Evolutionary conservation across 2,113 vertebrate species (phyloP), one percentile per base, ranked within the genome.

Genomic region (Odontesthes bonariensis): DNA sequence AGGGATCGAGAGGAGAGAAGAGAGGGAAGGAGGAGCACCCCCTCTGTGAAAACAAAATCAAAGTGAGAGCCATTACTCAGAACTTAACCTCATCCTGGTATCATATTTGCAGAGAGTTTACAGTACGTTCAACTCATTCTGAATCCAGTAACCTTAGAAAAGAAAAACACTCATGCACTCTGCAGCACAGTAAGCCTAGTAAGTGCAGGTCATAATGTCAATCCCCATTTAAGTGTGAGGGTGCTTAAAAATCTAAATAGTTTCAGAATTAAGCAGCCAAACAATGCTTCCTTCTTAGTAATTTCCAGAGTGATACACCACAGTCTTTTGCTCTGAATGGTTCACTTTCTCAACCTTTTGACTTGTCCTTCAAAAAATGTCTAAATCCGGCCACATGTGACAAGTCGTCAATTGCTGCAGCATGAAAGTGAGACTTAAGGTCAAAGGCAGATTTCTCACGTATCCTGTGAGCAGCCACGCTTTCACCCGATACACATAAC

Each of bases 401-500:
- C 79, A 80, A 67, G 71, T 32, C 11, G 13, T 66, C 81, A 69
- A 77, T 74, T 59, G 73, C 69, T 46, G 62, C 65, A 52, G 69
- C 56, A 51, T 61, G 54, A 84, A 84, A 77, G 78, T 67, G 76
- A 74, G 74, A 82, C 17, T 77, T 61, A 78, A 88, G 81, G 88
- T 89, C 86, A 83, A 64, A 77, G 67, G 52, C 32, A 33, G 74
- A 73, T 85, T 84, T 80, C 84, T 78, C 83, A 82, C 58, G 67
- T 75, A 67, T 83, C 72, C 66, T 2, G 35, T 20, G 56, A 73
- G 79, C 82, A 73, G 76, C 83, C 78, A 73, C 20, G 47, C 76
- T 81, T 64, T 85, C 76, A 86, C 79, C 77, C 71, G 58, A 61
- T 64, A 76, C 84, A 79, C 70, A 87, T 74, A 91, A 83, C 80